phyloP scores from a whole-genome alignment of 2,888 invertebrate genomes.

The Nebria salina region DNA sequence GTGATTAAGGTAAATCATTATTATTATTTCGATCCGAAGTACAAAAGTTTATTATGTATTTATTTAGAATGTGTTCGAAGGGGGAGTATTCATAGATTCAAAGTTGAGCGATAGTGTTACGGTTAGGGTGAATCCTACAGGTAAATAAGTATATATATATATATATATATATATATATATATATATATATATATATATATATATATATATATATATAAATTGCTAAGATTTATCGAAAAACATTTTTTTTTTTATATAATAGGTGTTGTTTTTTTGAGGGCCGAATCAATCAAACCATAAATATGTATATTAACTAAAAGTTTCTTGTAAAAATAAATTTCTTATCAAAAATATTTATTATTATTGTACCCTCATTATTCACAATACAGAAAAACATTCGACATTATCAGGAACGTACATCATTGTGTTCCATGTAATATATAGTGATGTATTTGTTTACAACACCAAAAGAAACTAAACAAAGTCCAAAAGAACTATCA shows the following conservation, averaged over 20 bases:
- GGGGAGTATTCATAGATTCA: slow-evolving; percentile 42
- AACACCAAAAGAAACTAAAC: too few species aligned
- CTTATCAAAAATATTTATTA: background rate
- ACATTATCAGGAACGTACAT: too few species aligned
- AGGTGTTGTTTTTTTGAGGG: too few species aligned
- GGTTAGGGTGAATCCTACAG: slow-evolving; percentile 49
- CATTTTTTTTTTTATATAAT: too few species aligned
- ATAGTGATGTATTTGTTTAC: too few species aligned
- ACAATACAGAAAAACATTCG: background rate
- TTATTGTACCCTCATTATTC: background rate
- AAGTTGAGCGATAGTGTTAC: slow-evolving; percentile 28
- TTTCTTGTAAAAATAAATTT: background rate
- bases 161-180: background rate
- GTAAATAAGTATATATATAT: slow-evolving; percentile 46
- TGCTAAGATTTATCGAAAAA: too few species aligned
- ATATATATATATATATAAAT: too few species aligned
- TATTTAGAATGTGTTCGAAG: slow-evolving; percentile 48
- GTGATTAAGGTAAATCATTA: slow-evolving; percentile 55
- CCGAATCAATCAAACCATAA: too few species aligned
- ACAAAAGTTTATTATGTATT: slow-evolving; percentile 29
- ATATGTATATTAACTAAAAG: too few species aligned
- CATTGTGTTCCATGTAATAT: too few species aligned
- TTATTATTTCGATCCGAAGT: slow-evolving; percentile 12
- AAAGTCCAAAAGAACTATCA: too few species aligned
- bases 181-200: too few species aligned